Percentiles rank a stretch among this genome's conserved stretches.
phyloP scores from a whole-genome alignment of 2,797 vertebrate species.

The Parauchenoglanis ngamensis region DNA sequence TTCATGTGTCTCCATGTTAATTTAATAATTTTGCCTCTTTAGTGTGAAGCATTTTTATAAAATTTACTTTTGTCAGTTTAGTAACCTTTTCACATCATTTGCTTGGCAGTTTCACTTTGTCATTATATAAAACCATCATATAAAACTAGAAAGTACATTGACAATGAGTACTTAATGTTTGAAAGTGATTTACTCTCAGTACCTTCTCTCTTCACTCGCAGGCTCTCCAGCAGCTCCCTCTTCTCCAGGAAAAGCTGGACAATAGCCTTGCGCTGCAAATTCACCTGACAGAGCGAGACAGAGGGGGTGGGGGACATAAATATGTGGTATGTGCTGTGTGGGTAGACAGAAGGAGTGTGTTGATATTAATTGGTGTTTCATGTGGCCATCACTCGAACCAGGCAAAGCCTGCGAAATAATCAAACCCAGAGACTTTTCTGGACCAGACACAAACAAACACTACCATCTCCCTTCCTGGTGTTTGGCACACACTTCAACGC shows the following conservation, averaged over 20 bases:
- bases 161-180: slow-evolving; percentile 7
- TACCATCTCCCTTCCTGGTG: slow-evolving; percentile 52
- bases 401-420: slow-evolving; percentile 49
- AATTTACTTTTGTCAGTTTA: not conserved
- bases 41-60: not conserved
- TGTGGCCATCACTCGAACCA: slow-evolving; percentile 46
- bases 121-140: not conserved
- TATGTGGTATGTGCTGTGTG: slow-evolving; percentile 49
- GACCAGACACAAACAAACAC: slow-evolving; percentile 67
- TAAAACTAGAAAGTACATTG: not conserved
- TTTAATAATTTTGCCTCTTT: not conserved
- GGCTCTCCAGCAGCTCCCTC: slow-evolving; percentile 75
- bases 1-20: not conserved
- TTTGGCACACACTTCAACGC: slow-evolving; percentile 54
- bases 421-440: slow-evolving; percentile 58
- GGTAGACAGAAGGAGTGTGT: slow-evolving; percentile 51
- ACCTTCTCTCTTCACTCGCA: slow-evolving; percentile 78
- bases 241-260: slow-evolving; percentile 82
- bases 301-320: slow-evolving; percentile 59
- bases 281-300: slow-evolving; percentile 68
- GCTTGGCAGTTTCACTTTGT: not conserved
- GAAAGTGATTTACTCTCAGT: slow-evolving; percentile 33
- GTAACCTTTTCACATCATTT: not conserved
- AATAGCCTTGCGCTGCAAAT: slow-evolving; percentile 80
- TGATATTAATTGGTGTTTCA: slow-evolving; percentile 52